Evolutionary conservation across 2,113 vertebrate species (phyloP).

Genomic region (Antechinus stuartii): DNA sequence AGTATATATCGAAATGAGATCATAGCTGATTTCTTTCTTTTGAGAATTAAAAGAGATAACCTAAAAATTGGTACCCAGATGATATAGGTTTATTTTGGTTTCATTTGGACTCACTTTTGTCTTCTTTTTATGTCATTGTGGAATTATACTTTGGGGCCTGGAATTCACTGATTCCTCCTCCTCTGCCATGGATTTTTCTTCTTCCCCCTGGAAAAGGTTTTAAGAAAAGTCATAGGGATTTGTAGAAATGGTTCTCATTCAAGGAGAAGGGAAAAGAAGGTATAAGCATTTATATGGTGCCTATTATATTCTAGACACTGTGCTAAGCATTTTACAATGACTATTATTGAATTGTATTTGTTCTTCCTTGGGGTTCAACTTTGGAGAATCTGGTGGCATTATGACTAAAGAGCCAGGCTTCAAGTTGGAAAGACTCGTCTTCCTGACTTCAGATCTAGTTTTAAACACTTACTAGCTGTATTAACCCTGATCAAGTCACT

Average conservation of each 20-base stretch:
- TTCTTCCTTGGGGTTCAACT: background rate
- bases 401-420: no score
- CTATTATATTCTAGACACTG: background rate
- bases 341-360: background rate
- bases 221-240: background rate
- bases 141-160: background rate
- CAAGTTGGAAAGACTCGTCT: background rate
- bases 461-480: background rate
- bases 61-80: constrained; percentile 31
- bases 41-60: constrained; percentile 40
- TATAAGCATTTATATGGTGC: background rate
- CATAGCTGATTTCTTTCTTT: constrained; percentile 40
- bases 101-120: background rate
- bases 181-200: background rate
- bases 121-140: background rate
- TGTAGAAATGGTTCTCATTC: background rate
- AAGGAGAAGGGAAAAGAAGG: constrained; percentile 7
- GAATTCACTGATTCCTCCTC: background rate
- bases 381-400: background rate
- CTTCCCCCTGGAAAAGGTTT: background rate
- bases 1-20: constrained; percentile 38
- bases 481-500: background rate
- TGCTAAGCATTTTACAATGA: background rate
- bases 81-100: constrained; percentile 30
- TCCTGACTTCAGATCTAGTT: background rate